Evolutionary conservation across 2,113 vertebrate species (phyloP).

Genomic region (Fulica atra): DNA sequence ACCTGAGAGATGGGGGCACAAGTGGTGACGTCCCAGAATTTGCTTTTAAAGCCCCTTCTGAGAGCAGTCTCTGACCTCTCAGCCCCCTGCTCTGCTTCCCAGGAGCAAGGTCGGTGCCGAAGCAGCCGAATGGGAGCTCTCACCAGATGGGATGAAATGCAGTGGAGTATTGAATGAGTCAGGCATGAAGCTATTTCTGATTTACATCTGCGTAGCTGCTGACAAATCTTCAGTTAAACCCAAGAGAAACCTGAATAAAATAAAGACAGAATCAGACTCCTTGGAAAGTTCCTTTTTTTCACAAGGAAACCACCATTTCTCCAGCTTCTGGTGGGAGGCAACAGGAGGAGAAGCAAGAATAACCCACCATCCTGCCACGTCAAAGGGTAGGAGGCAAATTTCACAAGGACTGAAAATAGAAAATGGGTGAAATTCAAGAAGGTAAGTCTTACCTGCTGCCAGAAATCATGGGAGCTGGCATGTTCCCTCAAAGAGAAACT

Average conservation of each 20-base stretch:
- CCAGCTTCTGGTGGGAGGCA: background rate
- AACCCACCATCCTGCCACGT: background rate
- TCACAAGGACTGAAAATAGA: background rate
- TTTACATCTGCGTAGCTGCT: background rate
- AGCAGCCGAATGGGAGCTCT: background rate
- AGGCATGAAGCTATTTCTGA: background rate
- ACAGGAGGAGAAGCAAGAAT: background rate
- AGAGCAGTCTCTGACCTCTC: background rate
- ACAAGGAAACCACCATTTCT: background rate
- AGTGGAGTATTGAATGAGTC: background rate
- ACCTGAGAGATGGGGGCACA: fast-evolving
- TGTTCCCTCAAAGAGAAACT: background rate
- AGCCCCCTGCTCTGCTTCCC: background rate
- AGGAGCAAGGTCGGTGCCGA: background rate
- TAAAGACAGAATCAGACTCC: background rate
- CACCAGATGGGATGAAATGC: background rate
- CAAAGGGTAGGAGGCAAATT: background rate
- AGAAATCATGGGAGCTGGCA: background rate
- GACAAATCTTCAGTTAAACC: background rate
- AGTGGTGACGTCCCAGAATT: background rate
- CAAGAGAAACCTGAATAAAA: background rate
- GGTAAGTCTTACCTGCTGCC: background rate
- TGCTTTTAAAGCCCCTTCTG: background rate
- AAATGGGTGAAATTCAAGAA: background rate
- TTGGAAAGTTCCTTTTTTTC: background rate